phyloP scores from a whole-genome alignment of 2,113 vertebrate genomes.

The Zosterops japonicus region DNA sequence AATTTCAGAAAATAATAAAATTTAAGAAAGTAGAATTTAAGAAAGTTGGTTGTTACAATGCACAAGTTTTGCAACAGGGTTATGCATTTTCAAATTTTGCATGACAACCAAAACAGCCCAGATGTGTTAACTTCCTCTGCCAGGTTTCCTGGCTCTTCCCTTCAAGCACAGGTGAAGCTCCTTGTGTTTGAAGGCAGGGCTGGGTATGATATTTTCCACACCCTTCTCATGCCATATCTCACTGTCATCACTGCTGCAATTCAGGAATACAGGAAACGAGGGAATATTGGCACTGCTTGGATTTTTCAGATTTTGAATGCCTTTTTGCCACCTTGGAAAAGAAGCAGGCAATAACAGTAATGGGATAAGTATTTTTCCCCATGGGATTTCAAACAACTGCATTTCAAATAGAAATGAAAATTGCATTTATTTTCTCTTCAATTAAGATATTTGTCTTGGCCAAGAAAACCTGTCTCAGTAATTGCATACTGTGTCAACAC shows the following conservation, averaged over 20 bases:
- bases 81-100: not conserved
- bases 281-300: not conserved
- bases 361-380: not conserved
- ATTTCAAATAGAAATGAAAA: not conserved
- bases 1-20: not conserved
- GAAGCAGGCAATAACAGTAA: not conserved
- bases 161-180: not conserved
- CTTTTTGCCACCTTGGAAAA: not conserved
- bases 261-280: constrained; percentile 12
- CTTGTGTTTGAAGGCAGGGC: not conserved
- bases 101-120: not conserved
- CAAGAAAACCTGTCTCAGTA: constrained; percentile 2
- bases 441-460: constrained; percentile 31
- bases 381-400: not conserved
- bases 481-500: not conserved
- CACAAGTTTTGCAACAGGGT: not conserved
- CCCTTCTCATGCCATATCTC: not conserved
- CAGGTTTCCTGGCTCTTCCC: not conserved
- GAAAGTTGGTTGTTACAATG: not conserved
- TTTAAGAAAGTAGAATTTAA: not conserved
- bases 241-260: not conserved
- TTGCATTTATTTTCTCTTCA: constrained; percentile 2
- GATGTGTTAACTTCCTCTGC: not conserved
- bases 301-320: not conserved
- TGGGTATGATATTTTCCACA: constrained; percentile 7